phyloP scores from a whole-genome alignment of 2,888 invertebrate genomes.

The Catonia carolina region DNA sequence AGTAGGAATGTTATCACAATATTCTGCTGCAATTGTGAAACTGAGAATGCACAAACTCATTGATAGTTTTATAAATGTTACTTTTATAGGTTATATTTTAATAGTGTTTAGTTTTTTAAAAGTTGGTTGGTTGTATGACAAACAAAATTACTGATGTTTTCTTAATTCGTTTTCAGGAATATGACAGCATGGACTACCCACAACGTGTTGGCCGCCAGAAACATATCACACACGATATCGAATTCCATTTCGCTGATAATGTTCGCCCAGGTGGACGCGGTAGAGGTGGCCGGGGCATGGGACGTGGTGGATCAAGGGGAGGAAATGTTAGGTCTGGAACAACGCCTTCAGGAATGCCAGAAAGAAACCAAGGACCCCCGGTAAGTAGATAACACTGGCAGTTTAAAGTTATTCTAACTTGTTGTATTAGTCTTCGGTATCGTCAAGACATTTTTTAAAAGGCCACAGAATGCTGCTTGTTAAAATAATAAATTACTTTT shows the following conservation, averaged over 20 bases:
- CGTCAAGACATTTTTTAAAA: neutral
- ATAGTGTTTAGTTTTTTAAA: constrained; percentile 24
- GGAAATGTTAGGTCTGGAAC: constrained; percentile 18
- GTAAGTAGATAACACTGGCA: too few species aligned
- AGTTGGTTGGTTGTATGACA: neutral
- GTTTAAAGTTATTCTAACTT: too few species aligned
- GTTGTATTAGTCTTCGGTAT: too few species aligned
- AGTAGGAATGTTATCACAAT: too few species aligned
- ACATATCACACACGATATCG: constrained; percentile 35
- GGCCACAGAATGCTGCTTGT: too few species aligned
- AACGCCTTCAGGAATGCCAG: too few species aligned
- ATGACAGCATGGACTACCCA: constrained; percentile 31
- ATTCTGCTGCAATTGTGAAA: too few species aligned
- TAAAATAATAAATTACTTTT: too few species aligned
- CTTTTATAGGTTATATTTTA: neutral
- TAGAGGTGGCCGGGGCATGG: constrained; percentile 31
- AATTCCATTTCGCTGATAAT: constrained; percentile 32
- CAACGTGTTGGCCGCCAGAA: constrained; percentile 33
- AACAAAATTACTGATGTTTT: neutral
- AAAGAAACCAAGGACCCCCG: too few species aligned
- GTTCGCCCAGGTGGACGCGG: constrained; percentile 30
- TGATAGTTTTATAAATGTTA: too few species aligned
- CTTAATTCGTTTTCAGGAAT: constrained; percentile 31
- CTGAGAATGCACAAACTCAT: too few species aligned
- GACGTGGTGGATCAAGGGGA: constrained; percentile 28